phyloP scores from a whole-genome alignment of 2,797 vertebrate genomes.

The Martes flavigula region DNA sequence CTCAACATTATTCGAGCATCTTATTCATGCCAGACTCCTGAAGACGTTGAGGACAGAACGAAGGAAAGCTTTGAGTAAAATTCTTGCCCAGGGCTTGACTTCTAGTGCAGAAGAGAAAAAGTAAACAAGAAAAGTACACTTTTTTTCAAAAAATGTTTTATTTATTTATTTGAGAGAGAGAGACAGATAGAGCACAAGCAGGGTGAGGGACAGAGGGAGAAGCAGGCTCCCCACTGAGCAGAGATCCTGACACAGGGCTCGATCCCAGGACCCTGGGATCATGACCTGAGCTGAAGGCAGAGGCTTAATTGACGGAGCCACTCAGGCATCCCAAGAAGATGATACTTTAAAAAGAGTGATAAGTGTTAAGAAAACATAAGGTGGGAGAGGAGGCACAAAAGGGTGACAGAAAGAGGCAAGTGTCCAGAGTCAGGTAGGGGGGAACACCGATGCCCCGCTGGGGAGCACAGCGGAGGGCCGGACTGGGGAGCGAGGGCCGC shows the following conservation, averaged over 20 bases:
- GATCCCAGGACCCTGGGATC: too few species aligned
- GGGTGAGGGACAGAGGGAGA: too few species aligned
- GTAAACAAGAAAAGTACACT: too few species aligned
- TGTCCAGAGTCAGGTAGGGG: rapidly evolving
- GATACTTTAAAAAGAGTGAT: background rate
- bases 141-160: background rate
- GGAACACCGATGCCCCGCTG: rapidly evolving
- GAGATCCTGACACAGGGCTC: too few species aligned
- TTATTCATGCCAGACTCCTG: rapidly evolving
- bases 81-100: background rate
- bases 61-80: background rate
- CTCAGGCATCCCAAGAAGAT: too few species aligned
- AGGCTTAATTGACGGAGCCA: rapidly evolving
- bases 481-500: background rate
- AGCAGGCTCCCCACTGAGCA: too few species aligned
- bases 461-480: too few species aligned
- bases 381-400: background rate
- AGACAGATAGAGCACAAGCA: too few species aligned
- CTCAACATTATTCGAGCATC: rapidly evolving
- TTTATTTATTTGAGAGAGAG: too few species aligned
- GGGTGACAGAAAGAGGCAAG: background rate
- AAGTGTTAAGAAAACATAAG: background rate
- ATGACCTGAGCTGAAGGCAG: too few species aligned
- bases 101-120: background rate
- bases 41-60: rapidly evolving